Conservation (phyloP, 2,797 vertebrate species). For the Hoplostethus mediterraneus region DNA sequence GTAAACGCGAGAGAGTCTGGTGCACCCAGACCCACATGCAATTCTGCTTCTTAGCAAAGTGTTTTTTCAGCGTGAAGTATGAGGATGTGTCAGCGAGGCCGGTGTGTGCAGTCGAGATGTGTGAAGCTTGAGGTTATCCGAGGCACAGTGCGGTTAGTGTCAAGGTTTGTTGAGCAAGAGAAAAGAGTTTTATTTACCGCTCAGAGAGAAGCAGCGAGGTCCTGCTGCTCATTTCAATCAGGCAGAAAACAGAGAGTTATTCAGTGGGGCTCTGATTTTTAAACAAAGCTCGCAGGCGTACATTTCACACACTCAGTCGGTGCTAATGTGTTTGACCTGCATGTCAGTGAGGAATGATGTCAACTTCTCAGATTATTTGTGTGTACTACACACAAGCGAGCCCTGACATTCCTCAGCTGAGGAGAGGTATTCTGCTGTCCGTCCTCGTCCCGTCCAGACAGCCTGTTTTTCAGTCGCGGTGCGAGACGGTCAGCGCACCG, state of each 20-base stretch:
- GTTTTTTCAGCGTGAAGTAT: constrained; percentile 32
- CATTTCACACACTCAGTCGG: constrained; percentile 5
- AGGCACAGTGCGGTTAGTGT: constrained; percentile 77
- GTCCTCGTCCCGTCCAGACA: neutral
- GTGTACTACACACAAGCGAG: constrained; percentile 61
- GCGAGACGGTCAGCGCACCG: too few relatives aligned
- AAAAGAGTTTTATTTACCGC: constrained; percentile 46
- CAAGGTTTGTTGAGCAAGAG: constrained; percentile 60
- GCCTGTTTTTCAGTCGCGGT: neutral
- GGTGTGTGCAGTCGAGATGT: constrained; percentile 51
- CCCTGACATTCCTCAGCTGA: constrained; percentile 56
- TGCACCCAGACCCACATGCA: constrained; percentile 26
- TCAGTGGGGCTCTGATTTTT: constrained; percentile 8
- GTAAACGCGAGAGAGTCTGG: constrained; percentile 73
- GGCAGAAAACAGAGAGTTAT: neutral
- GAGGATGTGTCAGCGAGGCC: constrained; percentile 61
- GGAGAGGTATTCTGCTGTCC: constrained; percentile 36
- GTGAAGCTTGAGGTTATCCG: constrained; percentile 73
- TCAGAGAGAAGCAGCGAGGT: neutral
- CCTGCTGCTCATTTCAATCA: constrained; percentile 16
- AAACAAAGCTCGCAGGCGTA: constrained; percentile 23
- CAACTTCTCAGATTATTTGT: constrained; percentile 64
- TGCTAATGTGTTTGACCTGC: constrained; percentile 52
- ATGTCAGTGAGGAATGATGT: constrained; percentile 50
- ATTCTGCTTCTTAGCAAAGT: constrained; percentile 34